Evolutionary conservation across 2,888 invertebrate genomes (phyloP).

Genomic region (Mactromeris polynyma): DNA sequence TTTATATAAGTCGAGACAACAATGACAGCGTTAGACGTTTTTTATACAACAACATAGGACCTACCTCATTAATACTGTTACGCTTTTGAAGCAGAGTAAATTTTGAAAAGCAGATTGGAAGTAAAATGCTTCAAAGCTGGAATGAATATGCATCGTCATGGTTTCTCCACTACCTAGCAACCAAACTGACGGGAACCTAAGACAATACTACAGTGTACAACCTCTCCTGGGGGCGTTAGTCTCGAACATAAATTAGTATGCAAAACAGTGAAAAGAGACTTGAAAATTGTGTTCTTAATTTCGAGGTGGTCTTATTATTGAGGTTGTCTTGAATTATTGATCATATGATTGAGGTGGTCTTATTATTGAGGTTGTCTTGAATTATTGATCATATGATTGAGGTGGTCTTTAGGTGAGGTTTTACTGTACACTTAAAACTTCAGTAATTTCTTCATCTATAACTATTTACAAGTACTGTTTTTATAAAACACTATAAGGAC

Average conservation of each 20-base stretch:
- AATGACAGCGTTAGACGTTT: not conserved
- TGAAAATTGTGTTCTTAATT: too few species aligned
- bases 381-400: too few species aligned
- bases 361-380: too few species aligned
- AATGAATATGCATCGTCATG: too few species aligned
- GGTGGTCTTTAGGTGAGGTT: too few species aligned
- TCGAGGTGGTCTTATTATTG: too few species aligned
- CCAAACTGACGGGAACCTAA: not conserved
- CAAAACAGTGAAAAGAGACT: too few species aligned
- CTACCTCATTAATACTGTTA: not conserved
- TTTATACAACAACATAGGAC: not conserved
- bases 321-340: too few species aligned
- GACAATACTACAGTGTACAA: too few species aligned
- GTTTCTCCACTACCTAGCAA: not conserved
- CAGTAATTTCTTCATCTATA: not conserved
- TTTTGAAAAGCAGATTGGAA: not conserved
- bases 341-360: too few species aligned
- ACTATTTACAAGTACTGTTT: not conserved
- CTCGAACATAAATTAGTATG: not conserved
- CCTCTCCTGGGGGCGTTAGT: too few species aligned
- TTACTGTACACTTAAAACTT: not conserved
- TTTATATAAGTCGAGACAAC: conserved; percentile 9
- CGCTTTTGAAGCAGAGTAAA: not conserved
- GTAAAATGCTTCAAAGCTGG: not conserved
- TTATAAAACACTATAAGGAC: too few species aligned